Percentiles rank a stretch among this genome's conserved stretches.
phyloP scores from a whole-genome alignment of 2,888 invertebrate species.

The Tiphia femorata region DNA sequence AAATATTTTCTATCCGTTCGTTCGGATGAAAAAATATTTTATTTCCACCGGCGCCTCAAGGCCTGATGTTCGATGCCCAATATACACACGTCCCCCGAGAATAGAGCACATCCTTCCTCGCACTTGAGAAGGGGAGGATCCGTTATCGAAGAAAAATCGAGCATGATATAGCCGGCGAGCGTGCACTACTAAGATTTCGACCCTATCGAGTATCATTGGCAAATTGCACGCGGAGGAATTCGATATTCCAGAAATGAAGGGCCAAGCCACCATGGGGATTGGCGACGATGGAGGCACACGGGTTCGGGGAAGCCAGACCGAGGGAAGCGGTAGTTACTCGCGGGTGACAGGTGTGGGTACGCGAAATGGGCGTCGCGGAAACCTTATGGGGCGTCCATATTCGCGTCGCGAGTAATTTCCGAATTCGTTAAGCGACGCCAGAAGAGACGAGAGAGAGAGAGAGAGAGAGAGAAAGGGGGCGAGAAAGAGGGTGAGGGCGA shows the following conservation, averaged over 20 bases:
- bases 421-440: conserved; percentile 34
- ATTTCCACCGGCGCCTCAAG: too few relatives aligned
- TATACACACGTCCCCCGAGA: too few relatives aligned
- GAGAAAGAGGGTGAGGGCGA: neutral
- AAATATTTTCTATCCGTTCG: too few relatives aligned
- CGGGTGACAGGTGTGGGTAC: conserved; percentile 30
- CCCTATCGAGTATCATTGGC: conserved; percentile 41
- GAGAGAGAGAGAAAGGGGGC: neutral
- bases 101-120: too few relatives aligned
- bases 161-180: conserved; percentile 10
- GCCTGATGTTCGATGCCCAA: too few relatives aligned
- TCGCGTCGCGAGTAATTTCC: conserved; percentile 13
- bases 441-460: neutral
- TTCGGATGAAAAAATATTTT: too few relatives aligned
- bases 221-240: conserved; percentile 45
- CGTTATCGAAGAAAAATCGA: conserved; percentile 1
- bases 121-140: neutral
- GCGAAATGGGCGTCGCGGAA: conserved; percentile 19
- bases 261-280: neutral
- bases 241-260: conserved; percentile 39
- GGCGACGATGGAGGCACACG: too few relatives aligned
- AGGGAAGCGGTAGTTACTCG: conserved; percentile 18
- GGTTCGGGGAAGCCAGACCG: neutral
- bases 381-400: conserved; percentile 12
- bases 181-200: conserved; percentile 44